Evolutionary conservation across 2,888 invertebrate species (phyloP).

Genomic region (Amphimallon solstitiale): DNA sequence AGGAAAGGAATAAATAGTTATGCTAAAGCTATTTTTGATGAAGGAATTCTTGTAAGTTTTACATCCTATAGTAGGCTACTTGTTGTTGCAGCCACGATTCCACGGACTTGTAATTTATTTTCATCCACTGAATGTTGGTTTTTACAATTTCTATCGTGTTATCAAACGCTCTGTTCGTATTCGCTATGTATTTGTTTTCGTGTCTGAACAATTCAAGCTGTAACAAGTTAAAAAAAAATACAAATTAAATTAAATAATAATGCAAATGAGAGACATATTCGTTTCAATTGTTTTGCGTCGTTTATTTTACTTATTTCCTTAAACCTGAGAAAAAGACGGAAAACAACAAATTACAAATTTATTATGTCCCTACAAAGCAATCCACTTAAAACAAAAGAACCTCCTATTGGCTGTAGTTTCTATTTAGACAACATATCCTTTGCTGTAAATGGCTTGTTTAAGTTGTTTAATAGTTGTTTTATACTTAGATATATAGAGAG

Average conservation of each 20-base stretch:
- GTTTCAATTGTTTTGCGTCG: too few relatives aligned
- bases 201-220: constrained; percentile 62
- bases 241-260: constrained; percentile 8
- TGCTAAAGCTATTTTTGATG: background rate
- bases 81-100: constrained; percentile 54
- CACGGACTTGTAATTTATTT: constrained; percentile 63
- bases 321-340: too few relatives aligned
- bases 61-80: constrained; percentile 18
- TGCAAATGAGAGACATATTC: too few relatives aligned
- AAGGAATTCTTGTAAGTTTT: background rate
- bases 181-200: constrained; percentile 61
- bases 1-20: constrained; percentile 17
- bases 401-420: too few relatives aligned
- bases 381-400: too few relatives aligned
- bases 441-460: too few relatives aligned
- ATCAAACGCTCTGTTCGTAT: constrained; percentile 65
- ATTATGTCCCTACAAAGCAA: too few relatives aligned
- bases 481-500: too few relatives aligned
- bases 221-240: constrained; percentile 38
- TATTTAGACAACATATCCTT: too few relatives aligned
- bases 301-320: too few relatives aligned
- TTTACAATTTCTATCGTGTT: constrained; percentile 67
- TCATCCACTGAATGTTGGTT: constrained; percentile 70
- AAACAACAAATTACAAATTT: too few relatives aligned
- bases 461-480: too few relatives aligned